These are phyloP conservation scores for Cataglyphis cursor DNA, from an alignment of 2,888 invertebrate genomes.

Conservation along the genomic window DNA sequence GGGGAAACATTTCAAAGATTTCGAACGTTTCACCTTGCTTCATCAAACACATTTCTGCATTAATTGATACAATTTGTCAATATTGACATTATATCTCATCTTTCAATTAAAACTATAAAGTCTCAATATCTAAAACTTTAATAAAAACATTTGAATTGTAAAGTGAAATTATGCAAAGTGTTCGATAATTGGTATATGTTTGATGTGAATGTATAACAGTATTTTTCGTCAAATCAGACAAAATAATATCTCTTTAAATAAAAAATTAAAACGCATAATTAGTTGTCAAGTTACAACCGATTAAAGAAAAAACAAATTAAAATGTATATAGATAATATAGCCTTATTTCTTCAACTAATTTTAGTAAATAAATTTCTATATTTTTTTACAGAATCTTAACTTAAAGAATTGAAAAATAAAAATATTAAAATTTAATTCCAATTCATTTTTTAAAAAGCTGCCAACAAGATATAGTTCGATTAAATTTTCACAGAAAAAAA, in stretches of 20 bases:
- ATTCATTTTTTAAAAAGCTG: no score
- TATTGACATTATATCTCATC: neutral
- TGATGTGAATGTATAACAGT: neutral
- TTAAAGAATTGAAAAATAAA: neutral
- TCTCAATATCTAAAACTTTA: neutral
- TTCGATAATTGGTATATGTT: neutral
- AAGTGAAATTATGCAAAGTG: neutral
- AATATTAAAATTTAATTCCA: no score
- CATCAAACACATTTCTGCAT: neutral
- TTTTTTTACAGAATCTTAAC: neutral
- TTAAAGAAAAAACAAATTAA: neutral
- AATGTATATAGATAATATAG: neutral
- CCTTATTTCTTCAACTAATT: neutral
- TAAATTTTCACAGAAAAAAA: neutral
- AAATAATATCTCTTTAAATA: neutral
- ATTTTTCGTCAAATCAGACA: neutral
- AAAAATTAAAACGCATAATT: neutral
- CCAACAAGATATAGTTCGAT: neutral
- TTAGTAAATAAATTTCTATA: neutral
- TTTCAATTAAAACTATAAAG: neutral
- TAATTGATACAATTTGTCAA: neutral
- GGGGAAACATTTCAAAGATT: constrained; percentile 29
- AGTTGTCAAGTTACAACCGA: neutral
- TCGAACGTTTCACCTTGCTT: neutral
- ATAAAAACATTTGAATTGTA: neutral